Base-by-base conservation (phyloP, 1,140 invertebrate species). In the Drosophila miranda region DNA sequence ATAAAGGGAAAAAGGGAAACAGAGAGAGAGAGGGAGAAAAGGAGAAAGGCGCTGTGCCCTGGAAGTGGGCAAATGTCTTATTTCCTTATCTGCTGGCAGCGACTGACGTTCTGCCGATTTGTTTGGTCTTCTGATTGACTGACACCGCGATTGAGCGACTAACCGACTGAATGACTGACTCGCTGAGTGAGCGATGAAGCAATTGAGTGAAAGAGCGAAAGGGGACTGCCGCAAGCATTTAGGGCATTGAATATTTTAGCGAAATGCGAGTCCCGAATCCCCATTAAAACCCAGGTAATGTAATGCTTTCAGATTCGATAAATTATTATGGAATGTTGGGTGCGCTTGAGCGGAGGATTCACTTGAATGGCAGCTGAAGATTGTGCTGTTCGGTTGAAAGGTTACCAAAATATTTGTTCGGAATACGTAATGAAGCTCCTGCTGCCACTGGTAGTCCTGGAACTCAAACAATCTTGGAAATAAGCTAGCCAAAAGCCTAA, bases 71-170 rank as follows among this genome's bases (percentile, higher is more conserved):
- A 44, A 44, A 41, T 49, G 41, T 53, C 34, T 54, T 38, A 57
- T 70, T 45, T 46, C 43, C 56, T 56, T 66, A 60, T 53, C 52
- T 13, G 14, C 23, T 38, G 19, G 44, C 43, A 4, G 21, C 41
- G 34, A 21, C 52, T 73, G 60, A 72, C 75, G 62, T 30, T 70
- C 45, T 64, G 58, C 63, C 59, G 58, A 62, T 75, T 64, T 61
- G 67, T 43, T 53, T 57, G 62, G 63, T 45, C 53, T 54, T 56
- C 28, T 70, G 76, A 75, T 62, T 83, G 70, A 61, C 69, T 62
- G 50, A 60, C 34, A 11, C 34, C 11, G 34, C 34, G 76, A 75
- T 62, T 83, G 70, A 61, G 63, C 58, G 50, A 51, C 51, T 76
- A 66, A 52, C 52, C 54, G 70, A 62, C 30, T 60, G 70, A 60